Evolutionary conservation across 2,113 vertebrate genomes (phyloP), one percentile per base, ranked within the genome.

Genomic region (Dipodomys ordii): DNA sequence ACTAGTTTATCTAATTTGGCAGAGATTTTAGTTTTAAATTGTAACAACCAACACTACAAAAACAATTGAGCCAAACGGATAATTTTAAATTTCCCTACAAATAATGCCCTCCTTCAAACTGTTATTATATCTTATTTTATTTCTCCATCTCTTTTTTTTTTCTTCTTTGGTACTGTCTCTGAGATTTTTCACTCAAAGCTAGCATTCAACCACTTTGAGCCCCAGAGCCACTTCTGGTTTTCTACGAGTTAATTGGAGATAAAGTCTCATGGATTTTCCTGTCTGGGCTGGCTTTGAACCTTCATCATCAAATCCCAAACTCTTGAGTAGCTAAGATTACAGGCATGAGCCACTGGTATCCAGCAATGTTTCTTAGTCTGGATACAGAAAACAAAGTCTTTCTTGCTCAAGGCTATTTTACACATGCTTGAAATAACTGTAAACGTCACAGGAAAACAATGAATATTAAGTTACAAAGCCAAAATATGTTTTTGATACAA

Each of bases 11-110:
- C 2, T 72, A 88, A 73, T 81, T 83, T 88, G 23, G 39, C 15
- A 69, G 64, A 7, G 30, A 62, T 76, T 92, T 92, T 39, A 64
- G 71, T 79, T 44, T 85, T 90, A 92, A 93, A 74, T 90, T 88
- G 88, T 3, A 91, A 4, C 13, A 76, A 53, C 25, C 28, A 53
- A 9, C 65, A 67, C 25, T 73, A 86, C 12, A 93, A 80, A 90
- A 80, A 27, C 1, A 81, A 89, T 76, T 13, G 32, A 32, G 49
- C 35, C 6, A 1, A 32, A 6, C 3, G 7, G 0, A 64, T 64
- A 85, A 18, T n/a, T 94, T 81, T 22, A 87, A 88, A 46, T 19
- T 69, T 19, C 76, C 1, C 13, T 94, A 22, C 3, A 91, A 87
- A 44, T 27, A 67, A 69, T 67, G 62, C 1, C 78, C 16, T 49